A percentile compares a stretch with the other conserved stretches of the same genome.
These are phyloP conservation scores for Psylliodes chrysocephalus DNA, from an alignment of 2,888 invertebrate species.

Conservation along the genomic window DNA sequence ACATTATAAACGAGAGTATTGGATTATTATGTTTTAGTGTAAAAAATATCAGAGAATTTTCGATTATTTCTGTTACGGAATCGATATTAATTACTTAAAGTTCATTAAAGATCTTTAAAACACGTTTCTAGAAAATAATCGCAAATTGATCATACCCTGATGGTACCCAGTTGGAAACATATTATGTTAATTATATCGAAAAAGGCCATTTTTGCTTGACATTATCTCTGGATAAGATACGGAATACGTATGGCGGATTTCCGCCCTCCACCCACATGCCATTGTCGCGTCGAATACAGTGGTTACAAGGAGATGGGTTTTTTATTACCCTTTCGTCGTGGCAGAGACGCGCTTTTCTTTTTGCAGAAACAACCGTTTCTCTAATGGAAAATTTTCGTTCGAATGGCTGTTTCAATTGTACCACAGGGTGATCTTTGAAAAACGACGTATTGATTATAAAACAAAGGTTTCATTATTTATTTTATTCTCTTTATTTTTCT, in stretches of 20 bases:
- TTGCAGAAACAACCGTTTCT: slow-evolving; percentile 5
- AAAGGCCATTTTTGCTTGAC: not conserved
- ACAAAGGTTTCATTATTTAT: too few relatives aligned
- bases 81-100: too few relatives aligned
- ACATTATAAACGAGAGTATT: too few relatives aligned
- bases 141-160: too few relatives aligned
- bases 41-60: too few relatives aligned
- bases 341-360: not conserved
- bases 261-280: not conserved
- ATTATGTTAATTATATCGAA: not conserved
- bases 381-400: slow-evolving; percentile 9
- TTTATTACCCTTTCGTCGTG: not conserved
- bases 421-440: slow-evolving; percentile 4
- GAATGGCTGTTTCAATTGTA: not conserved
- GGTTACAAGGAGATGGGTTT: not conserved
- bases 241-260: not conserved
- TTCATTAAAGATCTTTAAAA: too few relatives aligned
- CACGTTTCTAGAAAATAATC: too few relatives aligned
- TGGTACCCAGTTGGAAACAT: too few relatives aligned
- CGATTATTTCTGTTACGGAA: too few relatives aligned
- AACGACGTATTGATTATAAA: not conserved
- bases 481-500: too few relatives aligned
- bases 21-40: too few relatives aligned
- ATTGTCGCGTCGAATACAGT: not conserved
- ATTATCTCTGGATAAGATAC: not conserved